phyloP scores from a whole-genome alignment of 2,797 vertebrate genomes.

The Hybognathus amarus region DNA sequence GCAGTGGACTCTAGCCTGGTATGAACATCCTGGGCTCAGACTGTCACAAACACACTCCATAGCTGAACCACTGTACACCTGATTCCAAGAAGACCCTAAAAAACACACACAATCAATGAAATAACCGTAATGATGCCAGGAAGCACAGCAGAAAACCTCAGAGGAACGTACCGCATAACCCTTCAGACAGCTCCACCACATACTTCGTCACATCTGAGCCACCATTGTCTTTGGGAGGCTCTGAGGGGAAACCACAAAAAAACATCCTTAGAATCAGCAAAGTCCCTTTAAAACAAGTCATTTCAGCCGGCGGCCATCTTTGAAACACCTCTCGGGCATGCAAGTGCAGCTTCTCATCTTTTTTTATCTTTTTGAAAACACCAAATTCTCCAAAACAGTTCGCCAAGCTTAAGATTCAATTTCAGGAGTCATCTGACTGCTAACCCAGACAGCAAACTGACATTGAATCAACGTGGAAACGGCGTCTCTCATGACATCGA shows the following conservation, averaged over 20 bases:
- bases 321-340: no score
- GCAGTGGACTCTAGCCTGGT: constrained; percentile 89
- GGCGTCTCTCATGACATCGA: no score
- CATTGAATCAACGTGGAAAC: no score
- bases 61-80: constrained; percentile 85
- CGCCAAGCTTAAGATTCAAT: no score
- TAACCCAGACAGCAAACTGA: no score
- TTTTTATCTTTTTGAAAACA: no score
- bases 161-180: constrained; percentile 81
- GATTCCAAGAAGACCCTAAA: constrained; percentile 89
- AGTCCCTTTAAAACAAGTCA: no score
- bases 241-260: constrained; percentile 67
- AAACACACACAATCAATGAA: constrained; percentile 45
- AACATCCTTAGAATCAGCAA: background rate
- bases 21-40: constrained; percentile 88
- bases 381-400: no score
- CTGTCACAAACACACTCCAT: constrained; percentile 89
- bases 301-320: no score
- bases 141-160: background rate
- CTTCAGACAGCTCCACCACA: constrained; percentile 89
- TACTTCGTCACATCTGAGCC: constrained; percentile 90
- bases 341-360: no score
- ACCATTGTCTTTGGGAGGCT: constrained; percentile 91
- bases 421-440: no score
- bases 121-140: constrained; percentile 15